Evolutionary conservation across 2,888 invertebrate genomes (phyloP), one percentile per base, ranked within the genome.

Genomic region (Gastracanthus pulcherrimus): DNA sequence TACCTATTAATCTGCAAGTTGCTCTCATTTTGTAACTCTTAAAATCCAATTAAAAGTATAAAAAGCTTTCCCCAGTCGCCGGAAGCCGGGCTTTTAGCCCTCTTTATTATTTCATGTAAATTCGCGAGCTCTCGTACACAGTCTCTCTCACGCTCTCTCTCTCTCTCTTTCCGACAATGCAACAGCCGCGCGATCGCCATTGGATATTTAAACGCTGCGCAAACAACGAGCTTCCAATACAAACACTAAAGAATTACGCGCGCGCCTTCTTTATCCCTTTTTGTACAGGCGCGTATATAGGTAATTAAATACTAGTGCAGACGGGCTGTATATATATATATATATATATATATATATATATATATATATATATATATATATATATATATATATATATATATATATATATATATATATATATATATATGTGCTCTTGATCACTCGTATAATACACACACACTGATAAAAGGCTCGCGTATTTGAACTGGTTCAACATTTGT

Each of bases 41-140:
- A 66, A 66, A 66, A 66, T 66, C 26, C 66, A 66, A 66, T 66
- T 66, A 66, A 66, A 66, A 66, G 66, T 66, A 66, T 41, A 66
- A 66, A 55, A 66, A 66, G 66, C 66, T 66, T 41, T 41, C 41
- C 23, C 16, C 13, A 7, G n/a, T 9, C 16, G 16, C 16, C 7
- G n/a, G n/a, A n/a, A 2, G 41, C 16, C 16, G 23, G 13, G 41
- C 41, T 62, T 45, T 62, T 74, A 34, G 34, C 31, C 62, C 62
- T 62, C 62, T 62, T 62, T 62, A 62, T 62, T 62, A 62, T 62
- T 62, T 62, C 34, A 34, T 16, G 62, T 34, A 34, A 62, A 62
- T 34, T 62, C 62, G 19, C 62, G 34, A 62, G 34, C 55, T 34
- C 16, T 9, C 41, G 41, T 16, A 13, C 13, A 6, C 41, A 9